Evolutionary conservation across 2,888 invertebrate species (phyloP).

Genomic region (Biston betularia): DNA sequence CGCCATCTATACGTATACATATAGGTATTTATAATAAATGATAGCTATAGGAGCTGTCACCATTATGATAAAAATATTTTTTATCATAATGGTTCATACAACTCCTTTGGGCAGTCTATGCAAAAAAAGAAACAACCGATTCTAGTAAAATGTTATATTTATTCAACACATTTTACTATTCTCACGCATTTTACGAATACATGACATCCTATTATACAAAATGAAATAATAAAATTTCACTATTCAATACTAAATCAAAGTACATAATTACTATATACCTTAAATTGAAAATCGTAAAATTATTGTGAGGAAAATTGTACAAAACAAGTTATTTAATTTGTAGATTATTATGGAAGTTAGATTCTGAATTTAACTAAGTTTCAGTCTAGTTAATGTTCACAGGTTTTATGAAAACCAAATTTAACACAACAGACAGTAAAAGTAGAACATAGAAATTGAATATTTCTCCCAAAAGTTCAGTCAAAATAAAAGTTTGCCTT

Average conservation of each 20-base stretch:
- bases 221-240: conserved; percentile 3
- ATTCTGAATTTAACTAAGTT: conserved; percentile 4
- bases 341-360: too few species aligned
- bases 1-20: too few species aligned
- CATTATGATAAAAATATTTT: too few species aligned
- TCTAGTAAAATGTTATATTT: conserved; percentile 38
- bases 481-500: conserved; percentile 48
- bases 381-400: conserved; percentile 10
- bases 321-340: conserved; percentile 6
- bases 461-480: conserved; percentile 43
- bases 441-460: conserved; percentile 27
- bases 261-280: neutral
- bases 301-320: neutral
- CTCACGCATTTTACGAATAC: conserved; percentile 13
- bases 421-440: conserved; percentile 12
- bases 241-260: conserved; percentile 1
- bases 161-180: conserved; percentile 30
- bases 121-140: neutral
- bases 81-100: too few species aligned
- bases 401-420: conserved; percentile 17
- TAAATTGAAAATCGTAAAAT: neutral
- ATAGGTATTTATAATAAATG: too few species aligned
- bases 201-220: conserved; percentile 16
- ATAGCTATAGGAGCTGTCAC: too few species aligned
- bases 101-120: too few species aligned